Evolutionary conservation across 2,797 vertebrate species (phyloP), one percentile per base, ranked within the genome.

Genomic region (Crenichthys baileyi): DNA sequence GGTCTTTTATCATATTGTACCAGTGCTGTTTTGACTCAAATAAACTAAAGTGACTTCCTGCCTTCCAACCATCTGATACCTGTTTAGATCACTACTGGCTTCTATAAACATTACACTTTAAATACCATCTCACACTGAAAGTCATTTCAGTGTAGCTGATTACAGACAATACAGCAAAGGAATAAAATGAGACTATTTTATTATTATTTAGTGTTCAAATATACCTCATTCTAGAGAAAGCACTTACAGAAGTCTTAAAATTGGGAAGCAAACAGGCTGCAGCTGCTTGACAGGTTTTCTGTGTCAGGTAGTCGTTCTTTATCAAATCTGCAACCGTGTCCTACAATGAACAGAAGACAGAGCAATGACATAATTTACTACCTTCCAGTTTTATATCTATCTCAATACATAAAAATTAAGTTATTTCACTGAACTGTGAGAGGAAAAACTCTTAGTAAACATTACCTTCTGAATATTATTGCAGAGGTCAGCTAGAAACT

Each of bases 401-500:
- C 4, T 72, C 48, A 11, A 39, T 72, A 46, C n/a, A 60, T 12
- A 0, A 48, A 61, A 12, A 0, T 65, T 48, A 56, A 22, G 31
- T 29, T 55, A 71, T 76, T 4, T 48, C 29, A 50, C 29, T 15
- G 3, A 39, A 26, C 12, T 61, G 39, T 72, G 26, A n/a, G 73
- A 73, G 29, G 26, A 48, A 8, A 5, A n/a, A 55, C 60, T 48
- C 39, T 11, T 20, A 0, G 0, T 29, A 60, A 81, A 68, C 50
- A 46, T 81, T 94, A 99, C 98, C 96, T 96, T 97, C 20, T 95
- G 90, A 83, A 98, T 88, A 29, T 94, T 83, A 80, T 89, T 81
- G 82, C 97, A 93, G 79, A 99, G 90, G 88, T 96, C 96, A 68
- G 97, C 96, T 68, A 99, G 96, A 77, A 99, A 96, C 92, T 99